Evolutionary conservation across 2,797 vertebrate species (phyloP).

Genomic region (Galagoides demidoff): DNA sequence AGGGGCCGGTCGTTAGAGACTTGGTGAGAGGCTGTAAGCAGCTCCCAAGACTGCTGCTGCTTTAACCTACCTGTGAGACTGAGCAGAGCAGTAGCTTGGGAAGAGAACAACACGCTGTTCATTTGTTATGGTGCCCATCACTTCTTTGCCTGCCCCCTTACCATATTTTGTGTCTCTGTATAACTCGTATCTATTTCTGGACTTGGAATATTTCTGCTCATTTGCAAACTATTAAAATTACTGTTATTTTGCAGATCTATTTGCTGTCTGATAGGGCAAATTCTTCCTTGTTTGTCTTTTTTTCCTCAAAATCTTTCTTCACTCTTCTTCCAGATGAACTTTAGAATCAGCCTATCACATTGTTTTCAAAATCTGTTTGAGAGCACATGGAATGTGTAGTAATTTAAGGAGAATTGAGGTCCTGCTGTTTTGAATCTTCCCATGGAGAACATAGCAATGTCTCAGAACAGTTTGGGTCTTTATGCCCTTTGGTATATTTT

Average conservation of each 20-base stretch:
- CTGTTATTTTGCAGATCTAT: not conserved
- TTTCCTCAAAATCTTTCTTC: not conserved
- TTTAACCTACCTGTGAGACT: rapidly evolving
- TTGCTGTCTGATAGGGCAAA: not conserved
- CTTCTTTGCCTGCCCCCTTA: not conserved
- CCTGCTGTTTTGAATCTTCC: not conserved
- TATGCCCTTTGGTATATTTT: not conserved
- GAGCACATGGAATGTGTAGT: too few relatives aligned
- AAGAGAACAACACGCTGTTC: not conserved
- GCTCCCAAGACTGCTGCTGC: not conserved
- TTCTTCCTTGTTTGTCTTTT: not conserved
- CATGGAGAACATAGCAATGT: not conserved
- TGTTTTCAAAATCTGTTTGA: not conserved
- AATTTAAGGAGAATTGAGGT: not conserved
- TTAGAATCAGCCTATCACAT: not conserved
- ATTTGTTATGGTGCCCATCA: rapidly evolving
- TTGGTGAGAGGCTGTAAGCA: not conserved
- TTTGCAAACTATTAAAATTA: not conserved
- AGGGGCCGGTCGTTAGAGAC: not conserved
- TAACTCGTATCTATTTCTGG: not conserved
- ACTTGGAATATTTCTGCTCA: not conserved
- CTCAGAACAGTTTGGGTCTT: not conserved
- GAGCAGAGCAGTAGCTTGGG: not conserved
- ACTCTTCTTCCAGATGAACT: not conserved
- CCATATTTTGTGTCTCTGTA: rapidly evolving